phyloP scores from a whole-genome alignment of 2,888 invertebrate genomes.

The Nephrotoma flavescens region DNA sequence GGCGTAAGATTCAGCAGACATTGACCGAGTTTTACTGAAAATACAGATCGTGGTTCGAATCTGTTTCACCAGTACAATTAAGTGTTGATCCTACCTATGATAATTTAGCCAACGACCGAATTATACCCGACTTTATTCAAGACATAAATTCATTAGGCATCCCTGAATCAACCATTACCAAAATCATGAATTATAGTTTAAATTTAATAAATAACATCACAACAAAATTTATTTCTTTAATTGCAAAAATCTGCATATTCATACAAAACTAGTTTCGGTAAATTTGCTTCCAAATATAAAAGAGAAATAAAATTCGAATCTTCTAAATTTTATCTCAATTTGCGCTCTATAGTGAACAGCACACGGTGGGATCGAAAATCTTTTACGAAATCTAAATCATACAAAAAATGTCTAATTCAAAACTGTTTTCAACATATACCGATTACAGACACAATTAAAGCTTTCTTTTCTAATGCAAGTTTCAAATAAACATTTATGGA shows the following conservation, averaged over 20 bases:
- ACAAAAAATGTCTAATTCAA: conserved; percentile 7
- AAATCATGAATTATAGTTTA: conserved; percentile 5
- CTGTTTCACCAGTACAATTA: no score
- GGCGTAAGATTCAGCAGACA: not conserved
- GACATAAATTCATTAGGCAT: conserved; percentile 1
- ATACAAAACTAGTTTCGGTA: not conserved
- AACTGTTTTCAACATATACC: conserved; percentile 7
- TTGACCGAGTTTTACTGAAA: not conserved
- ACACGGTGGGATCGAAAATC: conserved; percentile 8
- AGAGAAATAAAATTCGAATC: conserved; percentile 1
- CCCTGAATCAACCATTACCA: conserved; percentile 4
- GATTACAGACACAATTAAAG: conserved; percentile 6
- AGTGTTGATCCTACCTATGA: not conserved
- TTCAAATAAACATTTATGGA: not conserved
- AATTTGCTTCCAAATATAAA: conserved; percentile 3
- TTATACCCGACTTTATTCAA: not conserved
- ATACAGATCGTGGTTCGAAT: no score
- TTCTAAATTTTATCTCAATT: conserved; percentile 2
- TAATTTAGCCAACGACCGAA: not conserved
- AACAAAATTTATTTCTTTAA: not conserved
- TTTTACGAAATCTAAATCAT: conserved; percentile 5
- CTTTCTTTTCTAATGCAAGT: conserved; percentile 2
- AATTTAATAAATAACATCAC: conserved; percentile 3
- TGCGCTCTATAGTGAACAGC: conserved; percentile 4
- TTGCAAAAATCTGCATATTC: not conserved